phyloP scores from a whole-genome alignment of 2,113 vertebrate genomes.

The Condylura cristata region DNA sequence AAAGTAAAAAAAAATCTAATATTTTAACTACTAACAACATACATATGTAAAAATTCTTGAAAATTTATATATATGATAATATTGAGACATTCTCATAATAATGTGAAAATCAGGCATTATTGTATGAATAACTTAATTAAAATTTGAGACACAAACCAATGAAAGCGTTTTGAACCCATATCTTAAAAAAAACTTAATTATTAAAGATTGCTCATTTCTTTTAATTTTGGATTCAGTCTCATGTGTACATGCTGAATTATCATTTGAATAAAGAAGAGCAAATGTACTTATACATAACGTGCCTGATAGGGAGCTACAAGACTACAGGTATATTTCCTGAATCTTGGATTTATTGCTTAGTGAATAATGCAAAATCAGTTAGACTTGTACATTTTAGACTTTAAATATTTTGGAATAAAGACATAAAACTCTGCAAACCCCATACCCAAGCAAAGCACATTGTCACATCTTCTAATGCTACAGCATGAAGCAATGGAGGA shows the following conservation, averaged over 20 bases:
- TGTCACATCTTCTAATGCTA: neutral
- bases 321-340: neutral
- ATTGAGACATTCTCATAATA: neutral
- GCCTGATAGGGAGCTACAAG: neutral
- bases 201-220: neutral
- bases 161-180: neutral
- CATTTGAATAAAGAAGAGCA: neutral
- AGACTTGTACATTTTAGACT: neutral
- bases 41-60: neutral
- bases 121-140: neutral
- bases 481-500: neutral
- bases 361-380: neutral
- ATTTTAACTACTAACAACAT: neutral
- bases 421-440: neutral
- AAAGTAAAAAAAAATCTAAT: neutral
- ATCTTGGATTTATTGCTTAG: neutral
- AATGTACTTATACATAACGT: neutral
- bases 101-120: neutral
- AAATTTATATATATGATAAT: neutral
- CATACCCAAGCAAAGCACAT: neutral
- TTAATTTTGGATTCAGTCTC: neutral
- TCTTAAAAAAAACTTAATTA: too few relatives aligned
- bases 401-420: neutral
- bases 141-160: neutral
- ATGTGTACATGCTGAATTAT: neutral